Percentiles rank a stretch among this genome's conserved stretches.
Conservation (phyloP, 2,113 vertebrate species). For the Alethe diademata region DNA sequence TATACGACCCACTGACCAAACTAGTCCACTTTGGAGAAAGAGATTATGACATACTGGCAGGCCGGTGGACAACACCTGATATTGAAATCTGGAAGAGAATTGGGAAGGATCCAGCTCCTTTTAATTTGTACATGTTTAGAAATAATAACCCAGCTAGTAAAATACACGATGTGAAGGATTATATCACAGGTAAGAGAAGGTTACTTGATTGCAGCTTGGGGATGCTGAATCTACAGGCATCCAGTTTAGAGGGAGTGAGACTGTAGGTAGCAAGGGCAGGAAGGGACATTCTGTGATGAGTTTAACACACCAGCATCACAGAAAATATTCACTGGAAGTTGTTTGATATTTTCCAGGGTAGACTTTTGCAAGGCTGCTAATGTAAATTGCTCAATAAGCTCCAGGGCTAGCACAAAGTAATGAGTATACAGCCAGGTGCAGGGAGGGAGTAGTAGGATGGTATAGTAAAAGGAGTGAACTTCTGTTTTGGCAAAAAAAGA, state of each 20-base stretch:
- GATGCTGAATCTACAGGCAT: background rate
- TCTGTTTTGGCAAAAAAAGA: background rate
- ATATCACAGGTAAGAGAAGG: slow-evolving; percentile 88
- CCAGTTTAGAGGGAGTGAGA: background rate
- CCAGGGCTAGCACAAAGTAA: background rate
- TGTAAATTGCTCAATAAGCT: background rate
- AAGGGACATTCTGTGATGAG: background rate
- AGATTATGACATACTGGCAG: slow-evolving; percentile 96
- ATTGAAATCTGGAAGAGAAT: slow-evolving; percentile 89
- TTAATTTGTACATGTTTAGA: slow-evolving; percentile 98
- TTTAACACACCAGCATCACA: background rate
- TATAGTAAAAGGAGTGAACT: background rate
- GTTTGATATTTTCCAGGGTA: background rate
- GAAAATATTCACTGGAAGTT: background rate
- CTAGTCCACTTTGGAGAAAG: slow-evolving; percentile 94
- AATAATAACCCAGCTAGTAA: slow-evolving; percentile 98
- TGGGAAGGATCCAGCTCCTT: slow-evolving; percentile 89
- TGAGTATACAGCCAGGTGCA: background rate
- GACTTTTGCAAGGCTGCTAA: background rate
- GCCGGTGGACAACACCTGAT: slow-evolving; percentile 94
- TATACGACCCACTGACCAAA: slow-evolving; percentile 94
- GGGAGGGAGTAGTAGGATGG: background rate
- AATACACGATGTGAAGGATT: slow-evolving; percentile 92
- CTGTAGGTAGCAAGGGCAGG: background rate
- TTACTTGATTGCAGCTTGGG: background rate